phyloP scores from a whole-genome alignment of 92 coral and sea anemone species.

The Paramuricea clavata region DNA sequence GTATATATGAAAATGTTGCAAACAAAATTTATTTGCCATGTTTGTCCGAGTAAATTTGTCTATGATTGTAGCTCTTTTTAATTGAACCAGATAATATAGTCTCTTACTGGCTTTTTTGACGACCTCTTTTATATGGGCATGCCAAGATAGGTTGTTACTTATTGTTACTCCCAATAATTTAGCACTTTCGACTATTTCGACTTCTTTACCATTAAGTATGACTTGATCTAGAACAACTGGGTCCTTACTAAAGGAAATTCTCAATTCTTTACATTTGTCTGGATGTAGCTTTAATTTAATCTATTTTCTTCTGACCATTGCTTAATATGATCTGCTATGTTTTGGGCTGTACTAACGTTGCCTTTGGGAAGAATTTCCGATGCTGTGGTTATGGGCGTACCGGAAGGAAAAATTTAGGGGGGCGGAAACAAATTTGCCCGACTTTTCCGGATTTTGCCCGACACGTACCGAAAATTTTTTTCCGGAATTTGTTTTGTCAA shows the following conservation, averaged over 20 bases:
- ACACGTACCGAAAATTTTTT: too few relatives aligned
- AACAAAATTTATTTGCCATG: too few relatives aligned
- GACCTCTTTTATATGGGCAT: neutral
- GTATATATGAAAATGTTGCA: too few relatives aligned
- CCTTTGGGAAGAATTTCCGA: constrained; percentile 13
- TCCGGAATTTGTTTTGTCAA: too few relatives aligned
- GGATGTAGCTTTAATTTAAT: constrained; percentile 33
- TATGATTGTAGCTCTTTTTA: neutral
- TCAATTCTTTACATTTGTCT: constrained; percentile 24
- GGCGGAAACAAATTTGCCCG: too few relatives aligned
- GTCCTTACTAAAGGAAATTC: neutral
- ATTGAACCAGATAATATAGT: neutral
- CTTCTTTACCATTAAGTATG: neutral
- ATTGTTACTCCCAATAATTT: constrained; percentile 12
- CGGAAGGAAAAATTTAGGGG: too few relatives aligned
- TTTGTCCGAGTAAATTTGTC: too few relatives aligned
- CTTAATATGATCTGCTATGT: neutral
- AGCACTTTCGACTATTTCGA: constrained; percentile 5
- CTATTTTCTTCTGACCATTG: constrained; percentile 29
- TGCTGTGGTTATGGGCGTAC: neutral
- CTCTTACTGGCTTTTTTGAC: neutral
- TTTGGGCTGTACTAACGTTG: neutral
- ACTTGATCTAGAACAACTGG: neutral
- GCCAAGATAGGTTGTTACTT: neutral
- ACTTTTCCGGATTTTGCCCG: too few relatives aligned